phyloP scores from a whole-genome alignment of 1,140 invertebrate species.

The Maconellicoccus hirsutus region DNA sequence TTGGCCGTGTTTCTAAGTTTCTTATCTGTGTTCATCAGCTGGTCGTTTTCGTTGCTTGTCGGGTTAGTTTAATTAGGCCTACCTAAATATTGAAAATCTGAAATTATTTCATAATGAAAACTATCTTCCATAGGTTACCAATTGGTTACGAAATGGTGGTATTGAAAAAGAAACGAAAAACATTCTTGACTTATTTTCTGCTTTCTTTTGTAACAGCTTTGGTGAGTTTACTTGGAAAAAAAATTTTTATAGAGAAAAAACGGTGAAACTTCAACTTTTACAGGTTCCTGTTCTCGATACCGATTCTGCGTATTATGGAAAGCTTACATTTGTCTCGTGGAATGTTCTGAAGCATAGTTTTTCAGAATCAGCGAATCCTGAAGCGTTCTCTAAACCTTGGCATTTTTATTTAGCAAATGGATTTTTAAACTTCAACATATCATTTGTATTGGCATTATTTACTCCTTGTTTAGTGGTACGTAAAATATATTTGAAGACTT shows the following conservation, averaged over 20 bases:
- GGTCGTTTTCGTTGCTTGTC: slow-evolving; percentile 87
- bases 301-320: slow-evolving; percentile 84
- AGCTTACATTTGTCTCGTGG: slow-evolving; percentile 74
- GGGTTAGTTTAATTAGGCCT: slow-evolving; percentile 41
- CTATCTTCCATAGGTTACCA: slow-evolving; percentile 49
- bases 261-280: slow-evolving; percentile 27
- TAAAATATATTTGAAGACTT: slow-evolving; percentile 29
- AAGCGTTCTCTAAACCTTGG: slow-evolving; percentile 87
- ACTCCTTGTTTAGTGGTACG: slow-evolving; percentile 55
- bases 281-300: slow-evolving; percentile 65
- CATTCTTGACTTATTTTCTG: slow-evolving; percentile 41
- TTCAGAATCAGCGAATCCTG: slow-evolving; percentile 79
- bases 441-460: slow-evolving; percentile 52
- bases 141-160: slow-evolving; percentile 79
- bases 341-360: slow-evolving; percentile 95
- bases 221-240: slow-evolving; percentile 28
- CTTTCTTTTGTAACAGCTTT: slow-evolving; percentile 37
- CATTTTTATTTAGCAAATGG: slow-evolving; percentile 90
- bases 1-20: slow-evolving; percentile 73
- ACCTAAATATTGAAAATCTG: no score
- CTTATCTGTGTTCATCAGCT: slow-evolving; percentile 58
- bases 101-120: no score
- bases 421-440: slow-evolving; percentile 92
- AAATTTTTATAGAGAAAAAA: neutral
- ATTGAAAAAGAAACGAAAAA: slow-evolving; percentile 44